Evolutionary conservation across 2,797 vertebrate genomes (phyloP).

Genomic region (Urosaurus nigricauda): DNA sequence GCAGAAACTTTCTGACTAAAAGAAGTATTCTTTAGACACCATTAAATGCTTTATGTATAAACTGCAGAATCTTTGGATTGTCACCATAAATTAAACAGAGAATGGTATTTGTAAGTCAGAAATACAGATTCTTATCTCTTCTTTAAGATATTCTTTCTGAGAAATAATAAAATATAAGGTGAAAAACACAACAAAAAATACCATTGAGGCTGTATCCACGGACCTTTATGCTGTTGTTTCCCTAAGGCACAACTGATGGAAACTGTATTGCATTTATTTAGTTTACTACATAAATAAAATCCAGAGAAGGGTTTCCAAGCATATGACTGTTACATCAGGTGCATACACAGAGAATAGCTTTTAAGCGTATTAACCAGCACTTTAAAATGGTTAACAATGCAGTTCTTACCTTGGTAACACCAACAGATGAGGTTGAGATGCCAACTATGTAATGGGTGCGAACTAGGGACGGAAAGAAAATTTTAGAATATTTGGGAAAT

Average conservation of each 20-base stretch:
- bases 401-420: not conserved
- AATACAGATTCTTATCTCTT: not conserved
- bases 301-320: constrained; percentile 59
- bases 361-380: not conserved
- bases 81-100: not conserved
- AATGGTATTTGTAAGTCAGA: not conserved
- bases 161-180: constrained; percentile 54
- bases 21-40: not conserved
- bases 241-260: constrained; percentile 40
- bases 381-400: not conserved
- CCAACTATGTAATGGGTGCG: not conserved
- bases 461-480: too few species aligned
- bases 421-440: too few species aligned
- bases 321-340: constrained; percentile 59
- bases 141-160: not conserved
- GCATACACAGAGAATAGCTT: constrained; percentile 18
- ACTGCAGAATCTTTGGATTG: not conserved
- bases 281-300: constrained; percentile 59
- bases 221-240: constrained; percentile 41
- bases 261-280: constrained; percentile 55
- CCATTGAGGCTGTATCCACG: constrained; percentile 40
- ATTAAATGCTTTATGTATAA: constrained; percentile 1
- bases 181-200: constrained; percentile 40
- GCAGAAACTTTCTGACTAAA: constrained; percentile 42
- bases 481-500: too few species aligned